Evolutionary conservation across 2,113 vertebrate genomes (phyloP).

Genomic region (Callionymus lyra): DNA sequence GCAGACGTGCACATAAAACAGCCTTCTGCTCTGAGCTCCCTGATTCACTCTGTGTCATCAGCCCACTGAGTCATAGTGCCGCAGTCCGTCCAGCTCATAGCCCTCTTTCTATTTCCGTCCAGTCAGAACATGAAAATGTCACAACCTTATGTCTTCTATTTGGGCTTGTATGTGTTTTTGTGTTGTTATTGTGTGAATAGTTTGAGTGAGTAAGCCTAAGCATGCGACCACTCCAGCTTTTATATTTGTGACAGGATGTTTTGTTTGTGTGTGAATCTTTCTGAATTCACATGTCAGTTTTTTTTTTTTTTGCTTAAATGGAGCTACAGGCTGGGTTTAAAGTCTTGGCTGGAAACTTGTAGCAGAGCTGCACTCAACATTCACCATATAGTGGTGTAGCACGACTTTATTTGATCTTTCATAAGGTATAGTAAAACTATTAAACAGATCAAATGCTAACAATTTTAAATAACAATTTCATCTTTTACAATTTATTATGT

Average conservation of each 20-base stretch:
- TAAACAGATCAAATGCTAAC: too few species aligned
- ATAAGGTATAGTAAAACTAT: too few species aligned
- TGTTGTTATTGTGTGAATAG: conserved; percentile 12
- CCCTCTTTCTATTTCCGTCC: conserved; percentile 51
- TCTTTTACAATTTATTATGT: too few species aligned
- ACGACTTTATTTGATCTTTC: too few species aligned
- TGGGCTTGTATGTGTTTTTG: conserved; percentile 10
- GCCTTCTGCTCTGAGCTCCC: conserved; percentile 41
- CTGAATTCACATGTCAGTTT: too few species aligned
- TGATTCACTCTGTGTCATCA: conserved; percentile 53
- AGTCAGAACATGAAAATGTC: conserved; percentile 44
- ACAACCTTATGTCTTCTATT: conserved; percentile 42
- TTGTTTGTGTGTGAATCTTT: too few species aligned
- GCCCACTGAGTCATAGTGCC: conserved; percentile 52
- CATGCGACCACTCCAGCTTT: conserved; percentile 2
- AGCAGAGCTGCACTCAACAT: too few species aligned
- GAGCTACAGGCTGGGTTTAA: too few species aligned
- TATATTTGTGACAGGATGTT: background rate
- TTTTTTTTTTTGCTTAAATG: too few species aligned
- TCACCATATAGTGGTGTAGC: too few species aligned
- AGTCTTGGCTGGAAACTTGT: too few species aligned
- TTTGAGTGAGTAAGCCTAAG: conserved; percentile 22
- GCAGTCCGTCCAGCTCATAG: conserved; percentile 46
- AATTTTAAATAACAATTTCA: too few species aligned
- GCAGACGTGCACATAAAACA: conserved; percentile 7